These are phyloP conservation scores for Herpetotheres cachinnans DNA, from an alignment of 2,113 vertebrate species.

Conservation along the genomic window DNA sequence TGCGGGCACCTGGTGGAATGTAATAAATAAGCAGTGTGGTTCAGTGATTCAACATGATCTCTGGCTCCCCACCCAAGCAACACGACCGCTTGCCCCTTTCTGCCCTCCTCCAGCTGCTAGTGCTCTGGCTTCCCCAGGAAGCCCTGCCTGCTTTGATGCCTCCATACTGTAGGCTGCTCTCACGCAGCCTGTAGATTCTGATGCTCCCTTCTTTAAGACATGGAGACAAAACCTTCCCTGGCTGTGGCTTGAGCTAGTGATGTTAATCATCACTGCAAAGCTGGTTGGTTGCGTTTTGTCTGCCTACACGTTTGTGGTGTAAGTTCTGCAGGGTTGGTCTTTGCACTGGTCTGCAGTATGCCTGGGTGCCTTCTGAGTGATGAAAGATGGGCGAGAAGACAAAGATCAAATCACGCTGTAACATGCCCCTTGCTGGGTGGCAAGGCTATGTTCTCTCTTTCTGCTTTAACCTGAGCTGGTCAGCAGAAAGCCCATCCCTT, in stretches of 20 bases:
- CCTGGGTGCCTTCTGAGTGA: background rate
- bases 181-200: background rate
- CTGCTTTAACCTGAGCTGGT: background rate
- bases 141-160: background rate
- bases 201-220: background rate
- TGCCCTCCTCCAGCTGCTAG: background rate
- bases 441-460: background rate
- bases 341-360: background rate
- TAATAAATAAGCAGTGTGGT: background rate
- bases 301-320: background rate
- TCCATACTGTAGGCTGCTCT: background rate
- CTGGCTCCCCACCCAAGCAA: background rate
- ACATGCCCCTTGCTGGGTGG: background rate
- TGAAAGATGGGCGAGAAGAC: background rate
- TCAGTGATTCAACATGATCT: background rate
- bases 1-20: slow-evolving; percentile 4
- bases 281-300: background rate
- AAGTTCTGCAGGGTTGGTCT: background rate
- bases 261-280: background rate
- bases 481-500: background rate
- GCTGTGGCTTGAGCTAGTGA: background rate
- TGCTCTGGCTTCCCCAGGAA: background rate
- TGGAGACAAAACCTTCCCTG: background rate
- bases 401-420: background rate
- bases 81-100: background rate